Percentiles rank a stretch among this genome's conserved stretches.
These are phyloP conservation scores for Erebia palarica DNA, from an alignment of 2,888 invertebrate species.

Conservation along the genomic window DNA sequence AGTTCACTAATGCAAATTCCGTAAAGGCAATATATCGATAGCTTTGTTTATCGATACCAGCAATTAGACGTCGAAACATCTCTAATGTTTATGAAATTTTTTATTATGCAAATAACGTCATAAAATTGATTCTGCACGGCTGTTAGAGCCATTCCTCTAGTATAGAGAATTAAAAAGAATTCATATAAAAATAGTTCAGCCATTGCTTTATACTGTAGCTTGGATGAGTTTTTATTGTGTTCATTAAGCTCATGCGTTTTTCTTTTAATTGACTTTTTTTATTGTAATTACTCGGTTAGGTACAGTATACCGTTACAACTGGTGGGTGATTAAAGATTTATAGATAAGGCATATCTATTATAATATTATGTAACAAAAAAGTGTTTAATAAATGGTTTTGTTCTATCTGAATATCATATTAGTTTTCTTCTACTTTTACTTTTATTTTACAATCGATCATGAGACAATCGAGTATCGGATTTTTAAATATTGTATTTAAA, in stretches of 20 bases:
- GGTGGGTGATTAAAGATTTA: conserved; percentile 7
- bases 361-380: background rate
- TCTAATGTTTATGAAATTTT: conserved; percentile 39
- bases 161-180: conserved; percentile 49
- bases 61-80: conserved; percentile 37
- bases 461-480: too few relatives aligned
- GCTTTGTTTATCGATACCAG: conserved; percentile 37
- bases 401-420: background rate
- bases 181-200: conserved; percentile 37
- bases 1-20: conserved; percentile 25
- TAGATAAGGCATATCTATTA: conserved; percentile 14
- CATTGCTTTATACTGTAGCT: conserved; percentile 23
- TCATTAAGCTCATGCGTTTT: conserved; percentile 23
- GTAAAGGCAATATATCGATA: conserved; percentile 35
- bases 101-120: conserved; percentile 61
- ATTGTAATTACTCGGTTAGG: conserved; percentile 28
- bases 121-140: conserved; percentile 61
- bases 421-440: too few relatives aligned
- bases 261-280: conserved; percentile 32
- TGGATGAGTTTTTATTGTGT: conserved; percentile 28
- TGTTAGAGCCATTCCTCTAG: conserved; percentile 56
- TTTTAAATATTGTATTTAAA: too few relatives aligned
- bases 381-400: background rate
- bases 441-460: too few relatives aligned
- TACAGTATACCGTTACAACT: conserved; percentile 26